A percentile compares a stretch with the other conserved stretches of the same genome.
phyloP scores from a whole-genome alignment of 2,888 invertebrate genomes.

The Lepidochitona cinerea region DNA sequence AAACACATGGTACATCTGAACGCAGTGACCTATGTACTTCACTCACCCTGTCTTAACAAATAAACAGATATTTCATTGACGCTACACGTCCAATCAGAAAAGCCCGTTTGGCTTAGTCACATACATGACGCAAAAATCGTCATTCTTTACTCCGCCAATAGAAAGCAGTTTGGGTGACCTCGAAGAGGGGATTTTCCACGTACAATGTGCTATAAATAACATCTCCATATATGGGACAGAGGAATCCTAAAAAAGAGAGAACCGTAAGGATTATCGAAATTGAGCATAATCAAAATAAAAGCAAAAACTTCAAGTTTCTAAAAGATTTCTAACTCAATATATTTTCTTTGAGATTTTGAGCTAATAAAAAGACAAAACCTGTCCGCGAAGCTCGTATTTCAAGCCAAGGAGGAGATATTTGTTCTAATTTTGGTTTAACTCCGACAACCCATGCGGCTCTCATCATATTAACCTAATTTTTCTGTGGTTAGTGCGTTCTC shows the following conservation, averaged over 20 bases:
- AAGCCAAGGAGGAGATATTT: too few relatives aligned
- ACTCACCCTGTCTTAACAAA: background rate
- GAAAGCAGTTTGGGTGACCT: background rate
- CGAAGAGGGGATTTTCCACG: conserved; percentile 1
- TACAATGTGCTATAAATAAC: background rate
- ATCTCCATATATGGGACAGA: background rate
- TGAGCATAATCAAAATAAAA: too few relatives aligned
- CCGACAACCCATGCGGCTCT: too few relatives aligned
- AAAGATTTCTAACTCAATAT: too few relatives aligned
- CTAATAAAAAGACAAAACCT: too few relatives aligned
- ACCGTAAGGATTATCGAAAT: background rate
- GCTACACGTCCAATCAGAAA: background rate
- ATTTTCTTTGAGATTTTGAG: too few relatives aligned
- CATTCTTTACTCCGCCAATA: background rate
- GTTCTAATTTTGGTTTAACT: too few relatives aligned
- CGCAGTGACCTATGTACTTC: background rate
- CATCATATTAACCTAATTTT: background rate
- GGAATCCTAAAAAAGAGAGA: background rate
- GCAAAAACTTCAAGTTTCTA: too few relatives aligned
- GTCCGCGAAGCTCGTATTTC: too few relatives aligned
- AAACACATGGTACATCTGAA: background rate
- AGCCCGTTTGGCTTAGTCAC: background rate
- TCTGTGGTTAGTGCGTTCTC: background rate
- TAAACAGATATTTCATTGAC: conserved; percentile 7
- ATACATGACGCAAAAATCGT: background rate